Base-by-base conservation (phyloP, 2,797 vertebrate genomes). In the Cetoscarus ocellatus region DNA sequence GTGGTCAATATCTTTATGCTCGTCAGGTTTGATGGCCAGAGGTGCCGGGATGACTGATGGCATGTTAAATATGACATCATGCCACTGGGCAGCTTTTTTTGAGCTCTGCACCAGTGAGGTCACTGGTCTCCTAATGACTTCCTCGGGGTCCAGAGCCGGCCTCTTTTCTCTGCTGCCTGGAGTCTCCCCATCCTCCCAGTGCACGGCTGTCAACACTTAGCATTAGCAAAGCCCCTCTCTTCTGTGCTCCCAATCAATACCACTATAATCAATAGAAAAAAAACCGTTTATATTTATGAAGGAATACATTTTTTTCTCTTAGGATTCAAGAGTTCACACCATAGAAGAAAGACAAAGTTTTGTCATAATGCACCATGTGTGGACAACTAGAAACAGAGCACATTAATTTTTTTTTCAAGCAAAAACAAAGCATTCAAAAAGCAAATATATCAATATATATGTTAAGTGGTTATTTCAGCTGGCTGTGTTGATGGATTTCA, bases 11-110 rank as follows among this genome's bases (percentile, higher is more conserved):
- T 78, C 54, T 73, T 72, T 80, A 42, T 42, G 57, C 74, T 79
- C 34, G 5, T 88, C 74, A 68, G 54, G 56, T 81, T 38, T 81
- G 80, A 89, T 82, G 72, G 73, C 86, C 86, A 73, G 69, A 5
- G 75, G 85, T 88, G 83, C 58, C 19, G 12, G 61, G 71, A 82
- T 90, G 84, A 91, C 88, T 86, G 79, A 87, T 93, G 87, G 80
- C 91, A 90, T 89, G 79, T 88, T 79, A 91, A 93, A 86, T 91
- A 93, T 93, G 92, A 92, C 92, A 91, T 90, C 82, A 88, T 84
- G 88, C 90, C 83, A 76, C 62, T 87, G 83, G 86, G 87, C 81
- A 88, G 71, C 82, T 74, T 87, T 82, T 83, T 84, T 39, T 52
- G 53, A 83, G 72, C 54, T 58, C 69, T 76, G 80, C 72, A 90